Conservation (phyloP, 2,888 invertebrate genomes). For the Chaetogeoica ovagalla region DNA sequence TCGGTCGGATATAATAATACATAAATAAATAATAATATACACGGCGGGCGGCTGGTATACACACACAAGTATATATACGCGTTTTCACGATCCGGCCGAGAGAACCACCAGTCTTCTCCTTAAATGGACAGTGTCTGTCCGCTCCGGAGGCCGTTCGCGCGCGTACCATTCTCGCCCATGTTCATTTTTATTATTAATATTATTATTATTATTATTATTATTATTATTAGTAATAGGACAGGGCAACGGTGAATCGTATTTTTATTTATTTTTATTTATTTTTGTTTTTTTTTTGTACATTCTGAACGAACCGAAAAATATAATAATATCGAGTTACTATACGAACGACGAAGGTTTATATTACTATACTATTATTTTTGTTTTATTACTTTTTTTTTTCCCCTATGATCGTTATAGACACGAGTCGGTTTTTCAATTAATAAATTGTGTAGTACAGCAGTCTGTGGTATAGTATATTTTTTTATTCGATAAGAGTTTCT, state of each 20-base stretch:
- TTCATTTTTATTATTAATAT: neutral
- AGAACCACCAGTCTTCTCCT: slow-evolving; percentile 47
- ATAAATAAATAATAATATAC: neutral
- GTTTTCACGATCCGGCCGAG: slow-evolving; percentile 30
- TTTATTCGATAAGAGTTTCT: no score
- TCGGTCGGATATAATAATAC: slow-evolving; percentile 1
- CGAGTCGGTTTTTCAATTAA: no score
- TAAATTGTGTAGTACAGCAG: no score
- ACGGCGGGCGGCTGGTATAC: no score
- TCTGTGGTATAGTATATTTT: no score
- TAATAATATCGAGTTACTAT: neutral
- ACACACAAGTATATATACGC: neutral
- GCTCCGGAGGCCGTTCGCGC: slow-evolving; percentile 44
- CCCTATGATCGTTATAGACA: neutral
- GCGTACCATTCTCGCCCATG: slow-evolving; percentile 44
- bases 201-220: slow-evolving; percentile 4
- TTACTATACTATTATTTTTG: no score
- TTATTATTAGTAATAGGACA: slow-evolving; percentile 34
- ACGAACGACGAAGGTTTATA: neutral
- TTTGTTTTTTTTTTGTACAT: neutral
- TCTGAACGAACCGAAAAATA: neutral
- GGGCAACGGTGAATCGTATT: neutral
- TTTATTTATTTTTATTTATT: neutral
- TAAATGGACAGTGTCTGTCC: slow-evolving; percentile 47
- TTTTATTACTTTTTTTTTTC: neutral